Base-by-base conservation (phyloP, 2,888 invertebrate species). In the Euzophera pinguis region DNA sequence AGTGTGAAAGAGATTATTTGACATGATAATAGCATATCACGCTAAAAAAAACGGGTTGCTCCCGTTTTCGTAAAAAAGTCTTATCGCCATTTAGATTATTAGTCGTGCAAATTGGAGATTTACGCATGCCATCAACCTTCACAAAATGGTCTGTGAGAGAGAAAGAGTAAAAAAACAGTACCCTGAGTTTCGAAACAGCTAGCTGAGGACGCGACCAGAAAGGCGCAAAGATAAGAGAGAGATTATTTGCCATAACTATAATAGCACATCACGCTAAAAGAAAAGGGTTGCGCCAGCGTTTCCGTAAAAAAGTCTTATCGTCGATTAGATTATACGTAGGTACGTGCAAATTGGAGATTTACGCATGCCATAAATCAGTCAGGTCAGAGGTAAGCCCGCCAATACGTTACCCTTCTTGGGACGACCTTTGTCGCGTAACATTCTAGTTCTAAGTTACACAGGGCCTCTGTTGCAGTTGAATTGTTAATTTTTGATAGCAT, bases 31-130 rank as follows among this genome's bases (percentile, higher is more conserved):
- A n/a, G n/a, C n/a, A n/a, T n/a, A n/a, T n/a, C n/a, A n/a, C n/a
- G n/a, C n/a, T n/a, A n/a, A n/a, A n/a, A n/a, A n/a, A n/a, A n/a
- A n/a, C n/a, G n/a, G n/a, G n/a, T n/a, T n/a, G n/a, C n/a, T n/a
- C n/a, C n/a, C n/a, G n/a, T n/a, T n/a, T n/a, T n/a, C n/a, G n/a
- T 14, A 8, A 60, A 59, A 58, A 50, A 53, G 54, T 59, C 68
- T 74, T 75, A 81, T 78, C 78, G 68, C 63, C 69, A 72, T 78
- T 81, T 73, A 76, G 69, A 76, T 73, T 73, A 54, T 50, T 5
- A 78, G 78, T 78, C 81, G 82, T 82, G 84, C 86, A 86, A 88
- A 86, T 86, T 83, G 85, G 81, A 85, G 86, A 87, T 89, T 85
- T 85, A 80, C 84, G 75, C 74, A 67, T 69, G 74, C 81, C 69